Conservation (phyloP, 2,888 invertebrate species). For the Lepidocyrtoides sp. region DNA sequence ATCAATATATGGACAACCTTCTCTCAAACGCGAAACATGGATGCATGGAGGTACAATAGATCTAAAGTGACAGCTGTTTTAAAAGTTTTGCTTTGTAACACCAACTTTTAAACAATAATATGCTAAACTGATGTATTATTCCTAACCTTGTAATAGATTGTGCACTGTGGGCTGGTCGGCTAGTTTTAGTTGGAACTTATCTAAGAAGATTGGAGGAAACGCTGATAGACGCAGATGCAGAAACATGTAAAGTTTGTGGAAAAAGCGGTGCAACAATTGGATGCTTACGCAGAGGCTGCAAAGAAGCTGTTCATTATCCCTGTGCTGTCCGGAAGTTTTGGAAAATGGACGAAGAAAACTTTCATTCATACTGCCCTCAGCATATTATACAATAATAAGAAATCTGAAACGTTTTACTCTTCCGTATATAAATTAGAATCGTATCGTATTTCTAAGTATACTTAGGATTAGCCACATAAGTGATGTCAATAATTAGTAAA, state of each 20-base stretch:
- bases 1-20: constrained; percentile 64
- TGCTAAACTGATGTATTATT: neutral
- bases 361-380: constrained; percentile 82
- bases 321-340: constrained; percentile 82
- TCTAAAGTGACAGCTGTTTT: neutral
- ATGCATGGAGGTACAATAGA: constrained; percentile 83
- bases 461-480: too few species aligned
- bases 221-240: constrained; percentile 75
- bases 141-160: constrained; percentile 83
- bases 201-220: constrained; percentile 82
- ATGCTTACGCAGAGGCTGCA: constrained; percentile 82
- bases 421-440: constrained; percentile 4
- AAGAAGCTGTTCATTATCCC: constrained; percentile 83
- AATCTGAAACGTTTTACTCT: constrained; percentile 11
- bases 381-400: constrained; percentile 79
- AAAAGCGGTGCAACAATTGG: constrained; percentile 83
- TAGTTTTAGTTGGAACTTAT: constrained; percentile 81
- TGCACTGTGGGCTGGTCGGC: constrained; percentile 83
- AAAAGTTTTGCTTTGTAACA: constrained; percentile 7
- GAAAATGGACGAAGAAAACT: constrained; percentile 82
- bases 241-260: constrained; percentile 81
- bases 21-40: constrained; percentile 83
- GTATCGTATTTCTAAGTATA: too few species aligned
- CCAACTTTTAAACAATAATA: neutral
- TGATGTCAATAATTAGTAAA: neutral